phyloP scores from a whole-genome alignment of 2,888 invertebrate genomes.

The Dolichopus griseipennis region DNA sequence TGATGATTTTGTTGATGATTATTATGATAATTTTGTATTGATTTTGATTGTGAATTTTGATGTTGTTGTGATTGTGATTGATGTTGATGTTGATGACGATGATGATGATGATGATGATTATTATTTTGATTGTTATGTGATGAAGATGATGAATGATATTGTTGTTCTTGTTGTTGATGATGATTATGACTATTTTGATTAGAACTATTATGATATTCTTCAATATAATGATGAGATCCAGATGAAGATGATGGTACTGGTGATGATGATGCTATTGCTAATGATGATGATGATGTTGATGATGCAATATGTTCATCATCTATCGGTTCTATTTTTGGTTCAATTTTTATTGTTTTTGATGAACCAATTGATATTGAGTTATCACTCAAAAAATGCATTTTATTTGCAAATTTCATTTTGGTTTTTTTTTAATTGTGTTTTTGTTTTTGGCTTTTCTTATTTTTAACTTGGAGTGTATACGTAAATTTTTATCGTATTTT shows the following conservation, averaged over 20 bases:
- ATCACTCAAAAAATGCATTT: conserved; percentile 28
- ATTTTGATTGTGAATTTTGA: background rate
- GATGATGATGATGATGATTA: conserved; percentile 7
- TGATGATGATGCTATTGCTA: conserved; percentile 11
- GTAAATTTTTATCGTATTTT: background rate
- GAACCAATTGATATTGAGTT: conserved; percentile 15
- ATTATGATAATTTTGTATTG: conserved; percentile 23
- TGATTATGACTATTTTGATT: conserved; percentile 21
- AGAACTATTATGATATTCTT: conserved; percentile 17
- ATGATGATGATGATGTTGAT: conserved; percentile 23
- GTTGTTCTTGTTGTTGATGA: conserved; percentile 26
- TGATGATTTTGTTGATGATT: conserved; percentile 23
- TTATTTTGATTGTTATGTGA: background rate
- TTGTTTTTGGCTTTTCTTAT: background rate
- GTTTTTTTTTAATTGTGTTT: background rate
- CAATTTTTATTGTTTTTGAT: conserved; percentile 36
- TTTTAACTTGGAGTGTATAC: too few species aligned
- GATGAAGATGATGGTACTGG: conserved; percentile 19
- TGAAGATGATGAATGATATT: conserved; percentile 19
- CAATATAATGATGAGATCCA: conserved; percentile 19
- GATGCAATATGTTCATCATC: conserved; percentile 36
- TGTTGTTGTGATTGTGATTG: conserved; percentile 14
- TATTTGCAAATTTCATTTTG: conserved; percentile 15
- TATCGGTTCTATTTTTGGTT: conserved; percentile 40
- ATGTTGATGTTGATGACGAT: background rate